Evolutionary conservation across 2,797 vertebrate genomes (phyloP), one percentile per base, ranked within the genome.

Genomic region (Miichthys miiuy): DNA sequence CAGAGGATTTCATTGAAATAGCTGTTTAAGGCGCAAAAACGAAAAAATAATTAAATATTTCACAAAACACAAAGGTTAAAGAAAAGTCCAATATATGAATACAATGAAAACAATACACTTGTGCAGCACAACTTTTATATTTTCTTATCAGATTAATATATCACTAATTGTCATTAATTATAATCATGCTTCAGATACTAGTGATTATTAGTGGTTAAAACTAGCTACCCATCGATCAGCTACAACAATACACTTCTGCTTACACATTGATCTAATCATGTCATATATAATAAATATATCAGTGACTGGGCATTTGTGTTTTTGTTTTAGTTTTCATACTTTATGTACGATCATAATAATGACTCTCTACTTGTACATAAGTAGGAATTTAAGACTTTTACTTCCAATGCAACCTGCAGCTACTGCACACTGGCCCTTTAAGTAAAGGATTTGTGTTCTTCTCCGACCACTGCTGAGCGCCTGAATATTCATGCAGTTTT

Each of bases 401-500:
- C 50, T 38, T 38, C 34, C 2, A 9, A 34, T 34, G 34, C 34
- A 38, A 9, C 34, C 34, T 38, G 34, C 7, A 38, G 2, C 34
- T 38, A 38, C 34, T 38, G 34, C 34, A 38, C 34, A 9, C 34
- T 38, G 34, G 8, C 2, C 8, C 34, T 38, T 38, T 38, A 38
- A 16, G 13, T 23, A 17, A 25, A 51, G 17, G n/a, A 25, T n/a
- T n/a, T 38, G 18, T 51, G 21, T 2, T 2, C 6, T 51, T 74
- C 27, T 47, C 50, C 38, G 17, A 44, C 4, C 7, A 30, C 13
- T 48, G 34, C 44, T 17, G 34, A 47, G 12, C 48, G 17, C 27
- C 21, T 52, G 27, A 61, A 52, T 64, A 27, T 61, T 46, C 20
- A 17, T 18, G 52, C 50, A 21, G 21, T 63, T 65, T 71, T 77